Evolutionary conservation across 2,888 invertebrate species (phyloP).

Genomic region (Chloroclysta siterata): DNA sequence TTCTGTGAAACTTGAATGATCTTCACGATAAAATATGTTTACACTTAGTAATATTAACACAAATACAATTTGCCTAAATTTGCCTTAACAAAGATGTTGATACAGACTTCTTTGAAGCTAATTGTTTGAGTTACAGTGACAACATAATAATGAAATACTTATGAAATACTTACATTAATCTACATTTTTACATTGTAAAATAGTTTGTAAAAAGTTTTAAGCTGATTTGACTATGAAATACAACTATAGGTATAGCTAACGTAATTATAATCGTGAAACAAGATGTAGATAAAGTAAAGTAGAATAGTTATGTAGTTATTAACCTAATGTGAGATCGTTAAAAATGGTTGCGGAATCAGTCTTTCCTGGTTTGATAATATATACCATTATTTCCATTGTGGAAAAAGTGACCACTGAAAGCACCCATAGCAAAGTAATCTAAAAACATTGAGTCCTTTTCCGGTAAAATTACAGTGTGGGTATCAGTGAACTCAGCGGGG

Average conservation of each 20-base stretch:
- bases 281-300: constrained; percentile 39
- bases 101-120: constrained; percentile 72
- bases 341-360: constrained; percentile 72
- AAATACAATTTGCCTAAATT: constrained; percentile 47
- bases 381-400: constrained; percentile 21
- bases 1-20: constrained; percentile 76
- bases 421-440: constrained; percentile 11
- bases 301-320: constrained; percentile 39
- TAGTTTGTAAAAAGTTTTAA: constrained; percentile 60
- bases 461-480: constrained; percentile 9
- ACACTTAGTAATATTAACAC: constrained; percentile 48
- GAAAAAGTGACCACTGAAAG: constrained; percentile 21
- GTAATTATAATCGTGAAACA: constrained; percentile 34
- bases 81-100: constrained; percentile 46
- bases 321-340: constrained; percentile 49
- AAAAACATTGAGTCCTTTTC: constrained; percentile 18
- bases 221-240: constrained; percentile 50
- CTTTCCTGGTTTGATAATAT: constrained; percentile 67
- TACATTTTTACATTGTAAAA: constrained; percentile 63
- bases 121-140: constrained; percentile 53
- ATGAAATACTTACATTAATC: constrained; percentile 36
- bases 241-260: constrained; percentile 35
- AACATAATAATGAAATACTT: constrained; percentile 40
- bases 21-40: constrained; percentile 61
- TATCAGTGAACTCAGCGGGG: constrained; percentile 1